phyloP scores from a whole-genome alignment of 2,113 vertebrate species.

The Gambusia affinis region DNA sequence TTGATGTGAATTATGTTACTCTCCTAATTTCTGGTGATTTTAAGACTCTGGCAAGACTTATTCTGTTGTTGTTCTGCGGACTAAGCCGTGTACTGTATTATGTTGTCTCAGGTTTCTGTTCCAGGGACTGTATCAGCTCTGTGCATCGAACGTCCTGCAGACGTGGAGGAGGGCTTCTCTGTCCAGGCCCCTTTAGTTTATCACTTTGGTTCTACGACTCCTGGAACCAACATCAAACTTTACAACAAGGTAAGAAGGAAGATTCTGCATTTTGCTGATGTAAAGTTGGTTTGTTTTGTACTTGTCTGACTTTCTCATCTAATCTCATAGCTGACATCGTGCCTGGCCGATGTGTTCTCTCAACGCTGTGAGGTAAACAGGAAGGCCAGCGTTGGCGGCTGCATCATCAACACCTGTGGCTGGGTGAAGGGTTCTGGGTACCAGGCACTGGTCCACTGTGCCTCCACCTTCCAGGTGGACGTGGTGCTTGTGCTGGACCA shows the following conservation, averaged over 20 bases:
- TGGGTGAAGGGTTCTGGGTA: slow-evolving; percentile 99
- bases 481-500: slow-evolving; percentile 97
- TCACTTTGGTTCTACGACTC: slow-evolving; percentile 97
- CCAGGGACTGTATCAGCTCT: slow-evolving; percentile 95
- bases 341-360: slow-evolving; percentile 93
- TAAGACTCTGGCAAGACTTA: background rate
- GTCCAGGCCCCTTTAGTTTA: slow-evolving; percentile 97
- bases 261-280: background rate
- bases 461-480: slow-evolving; percentile 96
- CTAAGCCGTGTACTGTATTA: background rate
- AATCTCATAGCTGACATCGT: slow-evolving; percentile 86
- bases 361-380: slow-evolving; percentile 96
- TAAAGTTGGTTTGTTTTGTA: background rate
- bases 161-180: slow-evolving; percentile 96
- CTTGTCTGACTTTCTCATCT: background rate
- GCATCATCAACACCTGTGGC: slow-evolving; percentile 97
- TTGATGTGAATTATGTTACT: background rate
- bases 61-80: background rate
- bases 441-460: slow-evolving; percentile 95
- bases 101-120: slow-evolving; percentile 84
- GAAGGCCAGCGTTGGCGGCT: slow-evolving; percentile 92
- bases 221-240: slow-evolving; percentile 98
- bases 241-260: slow-evolving; percentile 90
- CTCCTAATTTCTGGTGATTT: background rate
- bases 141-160: slow-evolving; percentile 94